phyloP scores from a whole-genome alignment of 2,113 vertebrate genomes.

The Prochilodus magdalenae region DNA sequence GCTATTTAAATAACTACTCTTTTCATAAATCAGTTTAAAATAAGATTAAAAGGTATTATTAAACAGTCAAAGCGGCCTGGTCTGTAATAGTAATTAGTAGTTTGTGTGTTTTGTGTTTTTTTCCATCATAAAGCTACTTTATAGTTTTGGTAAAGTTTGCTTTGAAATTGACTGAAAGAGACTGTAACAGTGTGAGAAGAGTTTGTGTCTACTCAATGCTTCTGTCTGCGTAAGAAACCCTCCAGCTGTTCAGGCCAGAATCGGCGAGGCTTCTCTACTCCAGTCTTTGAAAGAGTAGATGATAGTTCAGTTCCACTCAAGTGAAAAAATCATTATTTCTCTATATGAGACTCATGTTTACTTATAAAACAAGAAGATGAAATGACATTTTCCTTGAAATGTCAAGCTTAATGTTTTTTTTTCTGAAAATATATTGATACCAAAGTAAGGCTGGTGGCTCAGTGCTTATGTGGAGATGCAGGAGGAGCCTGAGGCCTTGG shows the following conservation, averaged over 20 bases:
- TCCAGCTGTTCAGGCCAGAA: neutral
- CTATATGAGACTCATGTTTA: neutral
- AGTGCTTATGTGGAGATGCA: neutral
- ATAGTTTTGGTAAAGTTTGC: neutral
- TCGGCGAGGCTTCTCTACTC: neutral
- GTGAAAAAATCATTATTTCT: neutral
- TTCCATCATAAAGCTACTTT: neutral
- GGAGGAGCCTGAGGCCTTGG: neutral
- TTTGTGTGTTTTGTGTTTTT: neutral
- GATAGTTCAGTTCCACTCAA: neutral
- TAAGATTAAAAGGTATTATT: no score
- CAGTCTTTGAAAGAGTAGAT: neutral
- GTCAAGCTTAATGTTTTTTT: neutral
- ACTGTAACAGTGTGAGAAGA: neutral
- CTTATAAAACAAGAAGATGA: neutral
- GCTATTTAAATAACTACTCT: no score
- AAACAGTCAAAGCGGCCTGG: no score
- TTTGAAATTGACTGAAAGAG: neutral
- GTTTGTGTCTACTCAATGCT: neutral
- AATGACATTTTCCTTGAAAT: conserved; percentile 10
- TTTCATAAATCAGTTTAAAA: no score
- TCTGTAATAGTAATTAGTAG: neutral
- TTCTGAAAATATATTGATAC: neutral
- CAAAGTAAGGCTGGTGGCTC: neutral
- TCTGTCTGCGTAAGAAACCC: conserved; percentile 12